These are phyloP conservation scores for Chaitophorus viminalis DNA, from an alignment of 2,888 invertebrate species.

Conservation along the genomic window DNA sequence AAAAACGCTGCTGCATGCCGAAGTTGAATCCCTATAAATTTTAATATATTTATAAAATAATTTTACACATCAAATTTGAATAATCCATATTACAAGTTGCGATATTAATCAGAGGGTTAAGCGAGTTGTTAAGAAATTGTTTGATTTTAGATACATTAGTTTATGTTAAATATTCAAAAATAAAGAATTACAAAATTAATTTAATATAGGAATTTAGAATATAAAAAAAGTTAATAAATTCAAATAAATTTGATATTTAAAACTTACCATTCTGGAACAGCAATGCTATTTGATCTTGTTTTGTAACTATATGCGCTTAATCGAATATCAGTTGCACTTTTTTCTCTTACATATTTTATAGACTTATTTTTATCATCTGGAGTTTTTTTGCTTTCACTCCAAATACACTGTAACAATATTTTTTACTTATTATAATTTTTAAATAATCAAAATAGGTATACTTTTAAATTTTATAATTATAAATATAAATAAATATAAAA, in stretches of 20 bases:
- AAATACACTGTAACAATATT: slow-evolving; percentile 31
- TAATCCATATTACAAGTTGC: neutral
- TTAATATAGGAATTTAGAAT: too few species aligned
- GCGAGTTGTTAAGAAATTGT: too few species aligned
- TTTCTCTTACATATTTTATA: slow-evolving; percentile 21
- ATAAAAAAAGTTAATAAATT: too few species aligned
- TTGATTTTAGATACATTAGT: too few species aligned
- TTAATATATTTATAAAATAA: neutral
- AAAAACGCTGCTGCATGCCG: slow-evolving; percentile 33
- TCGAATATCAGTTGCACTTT: slow-evolving; percentile 14
- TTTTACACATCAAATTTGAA: neutral
- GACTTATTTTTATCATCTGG: slow-evolving; percentile 31
- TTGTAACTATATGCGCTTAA: neutral
- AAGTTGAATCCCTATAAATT: slow-evolving; percentile 26
- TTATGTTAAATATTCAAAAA: too few species aligned
- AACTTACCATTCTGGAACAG: slow-evolving; percentile 40
- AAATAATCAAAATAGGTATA: neutral
- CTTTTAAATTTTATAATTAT: neutral
- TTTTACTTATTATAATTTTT: neutral
- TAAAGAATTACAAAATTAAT: too few species aligned
- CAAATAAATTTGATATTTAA: too few species aligned
- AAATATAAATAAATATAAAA: too few species aligned
- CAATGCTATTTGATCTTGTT: slow-evolving; percentile 26
- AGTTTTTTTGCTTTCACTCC: slow-evolving; percentile 10
- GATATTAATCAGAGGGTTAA: too few species aligned